Percentiles rank a stretch among this genome's conserved stretches.
Evolutionary conservation across 1,140 invertebrate genomes (phyloP).

Genomic region (Aricia agestis): DNA sequence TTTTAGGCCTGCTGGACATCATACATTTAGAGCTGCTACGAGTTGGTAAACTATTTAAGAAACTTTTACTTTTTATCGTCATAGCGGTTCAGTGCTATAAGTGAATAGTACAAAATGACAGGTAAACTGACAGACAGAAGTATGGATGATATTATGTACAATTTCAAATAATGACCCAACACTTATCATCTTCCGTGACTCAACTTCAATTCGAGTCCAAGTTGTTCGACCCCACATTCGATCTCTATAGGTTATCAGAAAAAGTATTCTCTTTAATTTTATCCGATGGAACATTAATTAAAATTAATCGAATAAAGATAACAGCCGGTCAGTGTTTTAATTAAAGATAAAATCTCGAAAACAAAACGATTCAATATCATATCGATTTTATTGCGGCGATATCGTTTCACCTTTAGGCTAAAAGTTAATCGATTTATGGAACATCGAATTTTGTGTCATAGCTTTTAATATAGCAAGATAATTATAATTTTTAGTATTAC

Average conservation of each 20-base stretch:
- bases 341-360: neutral
- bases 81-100: no score
- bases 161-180: no score
- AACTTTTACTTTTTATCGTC: no score
- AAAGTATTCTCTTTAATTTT: slow-evolving; percentile 7
- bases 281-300: slow-evolving; percentile 13
- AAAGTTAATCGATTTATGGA: neutral
- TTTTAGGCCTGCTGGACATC: no score
- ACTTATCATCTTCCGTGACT: neutral
- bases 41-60: no score
- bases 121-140: no score
- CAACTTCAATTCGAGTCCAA: neutral
- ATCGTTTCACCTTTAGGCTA: neutral
- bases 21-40: no score
- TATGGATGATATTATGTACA: no score
- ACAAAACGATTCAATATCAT: neutral
- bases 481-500: no score
- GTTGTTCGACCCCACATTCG: neutral
- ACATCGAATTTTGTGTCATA: no score
- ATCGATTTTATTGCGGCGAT: neutral
- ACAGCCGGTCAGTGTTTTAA: neutral
- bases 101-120: no score
- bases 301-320: slow-evolving; percentile 12
- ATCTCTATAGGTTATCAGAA: slow-evolving; percentile 3
- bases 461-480: no score